phyloP scores from a whole-genome alignment of 2,797 vertebrate species.

The Mus spretus region DNA sequence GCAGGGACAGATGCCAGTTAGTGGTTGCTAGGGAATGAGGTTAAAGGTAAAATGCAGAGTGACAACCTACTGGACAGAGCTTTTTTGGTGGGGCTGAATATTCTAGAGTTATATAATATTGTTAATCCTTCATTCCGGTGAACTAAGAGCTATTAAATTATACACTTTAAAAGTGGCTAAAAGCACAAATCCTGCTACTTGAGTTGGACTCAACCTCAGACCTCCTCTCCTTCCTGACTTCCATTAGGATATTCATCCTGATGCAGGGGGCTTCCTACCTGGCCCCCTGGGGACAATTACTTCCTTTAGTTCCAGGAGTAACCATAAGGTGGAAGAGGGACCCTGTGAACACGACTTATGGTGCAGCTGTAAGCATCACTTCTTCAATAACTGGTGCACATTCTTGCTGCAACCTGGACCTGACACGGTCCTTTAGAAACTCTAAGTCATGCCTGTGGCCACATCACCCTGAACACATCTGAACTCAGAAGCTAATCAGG shows the following conservation, averaged over 20 bases:
- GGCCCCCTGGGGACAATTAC: neutral
- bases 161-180: neutral
- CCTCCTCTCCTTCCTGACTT: neutral
- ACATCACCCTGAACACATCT: neutral
- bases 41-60: neutral
- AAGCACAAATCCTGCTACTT: neutral
- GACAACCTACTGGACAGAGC: neutral
- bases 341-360: neutral
- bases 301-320: neutral
- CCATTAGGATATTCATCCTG: neutral
- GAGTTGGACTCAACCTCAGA: neutral
- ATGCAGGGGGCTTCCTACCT: neutral
- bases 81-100: neutral
- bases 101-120: neutral
- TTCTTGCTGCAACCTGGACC: neutral
- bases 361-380: neutral
- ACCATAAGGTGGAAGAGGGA: neutral
- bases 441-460: neutral
- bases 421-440: slow-evolving; percentile 12
- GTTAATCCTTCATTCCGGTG: neutral
- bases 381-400: neutral
- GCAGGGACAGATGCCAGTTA: neutral
- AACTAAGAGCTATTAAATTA: neutral
- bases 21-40: neutral
- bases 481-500: neutral